Base-by-base conservation (phyloP, 2,113 vertebrate species). In the Tiliqua scincoides region DNA sequence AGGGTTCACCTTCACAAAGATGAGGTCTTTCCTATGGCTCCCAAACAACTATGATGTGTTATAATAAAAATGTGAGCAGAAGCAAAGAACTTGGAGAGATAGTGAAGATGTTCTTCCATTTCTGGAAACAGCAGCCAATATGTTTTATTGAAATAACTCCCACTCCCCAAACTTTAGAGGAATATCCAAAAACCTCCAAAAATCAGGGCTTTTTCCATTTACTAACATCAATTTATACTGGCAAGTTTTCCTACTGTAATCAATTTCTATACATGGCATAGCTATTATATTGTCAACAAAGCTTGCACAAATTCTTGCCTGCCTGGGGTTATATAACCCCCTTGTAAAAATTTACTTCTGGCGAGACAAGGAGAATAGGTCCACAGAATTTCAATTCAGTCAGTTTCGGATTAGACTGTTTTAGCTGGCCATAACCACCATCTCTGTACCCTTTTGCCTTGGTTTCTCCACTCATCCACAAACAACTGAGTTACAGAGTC, bases 291-390 rank as follows among this genome's bases (percentile, higher is more conserved):
- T 32, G 70, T 70, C 48, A 59, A 40, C 54, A 75, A 68, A 79
- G 79, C 52, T 62, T 71, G 70, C 65, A 84, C n/a, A 90, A 40
- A 90, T 88, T 83, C 17, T 63, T 72, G 63, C 62, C 73, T 67
- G 79, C 0, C 52, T 43, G 75, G 85, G 48, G 0, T 0, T 6
- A 6, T 0, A 11, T n/a, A 80, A 75, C 84, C 59, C 30, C 59
- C 68, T 40, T 30, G 61, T 17, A 63, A 77, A n/a, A 78, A 77
- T 57, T 20, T 23, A 52, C 67, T 62, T 43, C 43, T 75, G 32
- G 21, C 54, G 74, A 21, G 27, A 57, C 57, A 84, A 77, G 21
- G n/a, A 75, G 37, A 82, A 83, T 59, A 87, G 83, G 74, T 68
- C 4, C 4, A 48, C 43, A 89, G 6, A 35, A 20, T 6, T 30